Evolutionary conservation across 2,888 invertebrate genomes (phyloP), one percentile per base, ranked within the genome.

Genomic region (Eupeodes luniger): DNA sequence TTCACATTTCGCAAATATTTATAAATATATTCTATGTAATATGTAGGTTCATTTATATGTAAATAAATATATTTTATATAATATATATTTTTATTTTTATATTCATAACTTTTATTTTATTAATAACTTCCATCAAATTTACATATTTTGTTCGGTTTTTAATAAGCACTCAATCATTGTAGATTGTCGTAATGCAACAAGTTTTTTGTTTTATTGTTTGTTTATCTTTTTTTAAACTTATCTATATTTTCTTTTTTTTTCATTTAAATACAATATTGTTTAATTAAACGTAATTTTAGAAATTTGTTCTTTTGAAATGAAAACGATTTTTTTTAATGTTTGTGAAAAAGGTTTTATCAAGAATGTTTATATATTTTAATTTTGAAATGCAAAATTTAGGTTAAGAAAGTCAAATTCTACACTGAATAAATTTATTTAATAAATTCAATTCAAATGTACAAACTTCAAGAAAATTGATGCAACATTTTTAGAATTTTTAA

Each of bases 101-200:
- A 16, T 57, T 59, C 27, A 49, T 72, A 19, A 11, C n/a, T 74
- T 36, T 61, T 34, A n/a, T 40, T 67, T 67, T 67, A 47, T 74
- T 64, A 27, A 44, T 64, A 27, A 44, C 77, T 57, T 66, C 80
- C 84, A 87, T 80, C 80, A 40, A 84, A 84, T 80, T 4, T 84
- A 77, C 77, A 84, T 12, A 61, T 77, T 67, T 19, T 64, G 11
- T 27, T 85, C 62, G 75, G 57, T 55, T 82, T 70, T n/a, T 67
- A 55, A 19, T 67, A 49, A 81, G 75, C 81, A 67, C 74, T 81
- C 88, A 88, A 88, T 88, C 88, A 85, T 81, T 69, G 72, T 59
- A 64, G 88, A 88, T 88, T 88, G 88, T 88, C 85, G 69, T 88
- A 74, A 78, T 88, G 85, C 88, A 88, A 88, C 78, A 78, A 74